A percentile compares a stretch with the other conserved stretches of the same genome.
Conservation (phyloP, 2,888 invertebrate species). For the Netelia virgata region DNA sequence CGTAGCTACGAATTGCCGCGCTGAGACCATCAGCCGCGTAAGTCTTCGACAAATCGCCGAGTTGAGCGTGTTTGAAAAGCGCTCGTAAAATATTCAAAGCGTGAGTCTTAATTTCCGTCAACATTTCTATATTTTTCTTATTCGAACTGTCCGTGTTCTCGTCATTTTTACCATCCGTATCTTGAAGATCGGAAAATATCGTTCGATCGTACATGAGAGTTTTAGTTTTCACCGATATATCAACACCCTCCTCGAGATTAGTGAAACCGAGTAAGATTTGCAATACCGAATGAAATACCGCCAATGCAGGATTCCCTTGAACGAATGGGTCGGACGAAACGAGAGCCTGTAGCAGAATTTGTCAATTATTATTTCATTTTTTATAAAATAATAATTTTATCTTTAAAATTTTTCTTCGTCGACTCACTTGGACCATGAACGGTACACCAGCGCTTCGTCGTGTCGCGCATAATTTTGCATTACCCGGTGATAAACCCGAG, state of each 20-base stretch:
- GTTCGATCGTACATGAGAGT: constrained; percentile 74
- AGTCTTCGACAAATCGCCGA: constrained; percentile 90
- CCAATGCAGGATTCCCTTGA: constrained; percentile 85
- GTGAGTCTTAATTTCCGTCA: constrained; percentile 89
- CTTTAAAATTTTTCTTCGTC: constrained; percentile 12
- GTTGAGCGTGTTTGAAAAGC: constrained; percentile 91
- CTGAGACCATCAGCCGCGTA: constrained; percentile 90
- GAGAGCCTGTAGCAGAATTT: constrained; percentile 88
- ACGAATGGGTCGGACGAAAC: constrained; percentile 90
- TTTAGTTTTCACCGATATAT: constrained; percentile 69
- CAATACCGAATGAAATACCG: constrained; percentile 80
- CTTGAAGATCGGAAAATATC: constrained; percentile 73
- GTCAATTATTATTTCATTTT: constrained; percentile 3
- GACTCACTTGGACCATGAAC: constrained; percentile 92
- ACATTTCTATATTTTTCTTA: constrained; percentile 64
- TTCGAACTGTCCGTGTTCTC: constrained; percentile 32
- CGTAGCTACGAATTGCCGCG: constrained; percentile 91
- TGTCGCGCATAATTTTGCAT: constrained; percentile 90
- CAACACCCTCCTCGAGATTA: constrained; percentile 72
- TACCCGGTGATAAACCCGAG: constrained; percentile 84
- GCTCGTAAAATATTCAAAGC: constrained; percentile 95
- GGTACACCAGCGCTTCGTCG: constrained; percentile 97
- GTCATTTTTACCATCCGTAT: constrained; percentile 49
- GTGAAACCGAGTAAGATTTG: constrained; percentile 79
- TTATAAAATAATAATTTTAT: constrained; percentile 26